phyloP scores from a whole-genome alignment of 2,113 vertebrate species.

The Varanus komodoensis region DNA sequence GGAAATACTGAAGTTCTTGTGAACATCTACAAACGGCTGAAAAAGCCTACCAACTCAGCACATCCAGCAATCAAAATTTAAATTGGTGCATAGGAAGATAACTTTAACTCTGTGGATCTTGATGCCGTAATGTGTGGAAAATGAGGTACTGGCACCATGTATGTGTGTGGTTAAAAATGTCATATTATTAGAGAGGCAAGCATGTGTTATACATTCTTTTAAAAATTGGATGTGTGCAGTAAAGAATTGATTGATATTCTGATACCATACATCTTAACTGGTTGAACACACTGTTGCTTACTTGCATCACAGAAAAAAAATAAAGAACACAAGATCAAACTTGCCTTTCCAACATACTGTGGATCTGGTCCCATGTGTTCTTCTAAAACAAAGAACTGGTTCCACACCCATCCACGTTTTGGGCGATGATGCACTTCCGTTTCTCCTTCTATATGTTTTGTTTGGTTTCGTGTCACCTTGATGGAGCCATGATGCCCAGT shows the following conservation, averaged over 20 bases:
- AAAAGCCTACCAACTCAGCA: neutral
- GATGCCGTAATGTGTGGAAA: neutral
- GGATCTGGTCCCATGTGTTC: slow-evolving; percentile 96
- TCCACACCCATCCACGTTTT: slow-evolving; percentile 99
- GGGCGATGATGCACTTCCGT: slow-evolving; percentile 97
- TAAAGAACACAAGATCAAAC: neutral
- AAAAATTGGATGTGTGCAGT: neutral
- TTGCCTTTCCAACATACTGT: slow-evolving; percentile 98
- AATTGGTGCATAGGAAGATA: neutral
- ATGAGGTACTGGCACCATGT: neutral
- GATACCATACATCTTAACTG: neutral
- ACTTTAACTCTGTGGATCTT: neutral
- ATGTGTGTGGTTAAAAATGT: neutral
- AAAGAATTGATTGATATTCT: neutral
- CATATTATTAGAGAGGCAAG: neutral
- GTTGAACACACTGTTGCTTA: neutral
- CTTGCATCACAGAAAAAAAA: neutral
- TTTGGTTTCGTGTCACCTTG: slow-evolving; percentile 89
- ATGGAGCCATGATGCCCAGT: slow-evolving; percentile 79
- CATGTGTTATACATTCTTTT: neutral
- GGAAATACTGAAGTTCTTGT: neutral
- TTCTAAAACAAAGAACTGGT: slow-evolving; percentile 99
- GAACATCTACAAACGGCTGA: neutral
- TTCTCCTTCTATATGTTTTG: slow-evolving; percentile 87
- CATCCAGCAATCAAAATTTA: neutral